A percentile compares a stretch with the other conserved stretches of the same genome.
Conservation (phyloP, 2,888 invertebrate genomes). For the Ochlodes sylvanus region DNA sequence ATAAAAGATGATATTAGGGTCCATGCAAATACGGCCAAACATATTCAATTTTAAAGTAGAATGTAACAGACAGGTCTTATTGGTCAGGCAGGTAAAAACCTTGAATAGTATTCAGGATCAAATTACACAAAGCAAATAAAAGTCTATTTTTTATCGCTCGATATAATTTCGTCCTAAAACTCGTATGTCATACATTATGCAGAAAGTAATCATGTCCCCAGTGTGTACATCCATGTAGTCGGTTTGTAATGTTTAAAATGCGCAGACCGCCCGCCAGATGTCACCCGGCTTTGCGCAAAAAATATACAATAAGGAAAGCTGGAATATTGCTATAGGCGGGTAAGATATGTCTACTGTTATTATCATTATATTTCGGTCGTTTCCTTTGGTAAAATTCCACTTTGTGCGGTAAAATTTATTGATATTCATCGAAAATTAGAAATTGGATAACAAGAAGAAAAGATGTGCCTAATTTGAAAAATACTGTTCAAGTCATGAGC, state of each 20-base stretch:
- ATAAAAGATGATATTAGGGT: too few species aligned
- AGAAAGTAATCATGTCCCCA: neutral
- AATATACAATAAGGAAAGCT: conserved; percentile 56
- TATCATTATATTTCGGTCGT: conserved; percentile 16
- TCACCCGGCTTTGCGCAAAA: conserved; percentile 54
- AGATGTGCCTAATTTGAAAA: neutral
- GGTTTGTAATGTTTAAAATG: conserved; percentile 59
- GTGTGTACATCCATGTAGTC: conserved; percentile 12
- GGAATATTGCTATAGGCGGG: conserved; percentile 25
- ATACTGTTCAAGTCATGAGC: too few species aligned
- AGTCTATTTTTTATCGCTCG: neutral
- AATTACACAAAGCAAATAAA: too few species aligned
- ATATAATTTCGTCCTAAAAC: neutral
- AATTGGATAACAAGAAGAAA: neutral
- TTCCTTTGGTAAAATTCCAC: neutral
- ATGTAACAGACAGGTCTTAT: too few species aligned
- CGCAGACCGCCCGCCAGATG: conserved; percentile 42
- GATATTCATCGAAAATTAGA: conserved; percentile 1
- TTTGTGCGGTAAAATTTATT: neutral
- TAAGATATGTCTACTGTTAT: conserved; percentile 28
- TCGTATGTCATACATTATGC: neutral
- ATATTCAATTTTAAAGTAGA: too few species aligned
- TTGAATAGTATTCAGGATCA: too few species aligned
- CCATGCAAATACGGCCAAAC: too few species aligned
- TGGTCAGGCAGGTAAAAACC: too few species aligned